Conservation (phyloP, 1,140 invertebrate species). For the Eriosoma lanigerum region DNA sequence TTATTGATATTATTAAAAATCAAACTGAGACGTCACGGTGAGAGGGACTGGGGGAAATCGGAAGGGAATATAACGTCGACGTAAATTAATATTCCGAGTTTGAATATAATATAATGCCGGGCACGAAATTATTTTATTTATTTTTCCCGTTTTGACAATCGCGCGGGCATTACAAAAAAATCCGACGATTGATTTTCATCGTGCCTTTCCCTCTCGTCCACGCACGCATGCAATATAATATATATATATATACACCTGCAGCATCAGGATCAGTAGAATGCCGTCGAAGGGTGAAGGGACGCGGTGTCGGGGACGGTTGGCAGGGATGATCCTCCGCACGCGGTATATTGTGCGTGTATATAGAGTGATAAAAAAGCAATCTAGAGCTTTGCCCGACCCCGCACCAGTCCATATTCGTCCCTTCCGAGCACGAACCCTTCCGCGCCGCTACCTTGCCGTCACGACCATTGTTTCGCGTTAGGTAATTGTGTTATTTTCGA, state of each 20-base stretch:
- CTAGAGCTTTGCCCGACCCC: conserved; percentile 19
- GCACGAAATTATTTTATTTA: too few species aligned
- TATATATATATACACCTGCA: background rate
- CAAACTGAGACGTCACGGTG: too few species aligned
- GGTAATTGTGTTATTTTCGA: conserved; percentile 51
- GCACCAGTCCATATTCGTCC: background rate
- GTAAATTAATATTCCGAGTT: too few species aligned
- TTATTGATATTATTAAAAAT: too few species aligned
- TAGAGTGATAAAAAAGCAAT: conserved; percentile 50
- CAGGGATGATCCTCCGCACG: background rate
- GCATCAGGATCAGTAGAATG: background rate
- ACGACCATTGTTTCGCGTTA: conserved; percentile 39
- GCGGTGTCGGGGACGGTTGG: background rate
- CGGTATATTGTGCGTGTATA: conserved; percentile 37
- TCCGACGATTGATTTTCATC: conserved; percentile 48
- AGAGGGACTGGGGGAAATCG: too few species aligned
- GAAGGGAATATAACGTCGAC: too few species aligned
- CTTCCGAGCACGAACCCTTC: conserved; percentile 7
- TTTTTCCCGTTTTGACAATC: background rate
- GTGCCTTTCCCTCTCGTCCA: background rate
- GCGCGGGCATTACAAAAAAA: conserved; percentile 9
- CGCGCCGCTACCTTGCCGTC: background rate
- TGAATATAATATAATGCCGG: background rate
- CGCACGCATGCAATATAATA: background rate
- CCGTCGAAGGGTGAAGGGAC: background rate